Evolutionary conservation across 2,797 vertebrate genomes (phyloP).

Genomic region (Acrossocheilus fasciatus): DNA sequence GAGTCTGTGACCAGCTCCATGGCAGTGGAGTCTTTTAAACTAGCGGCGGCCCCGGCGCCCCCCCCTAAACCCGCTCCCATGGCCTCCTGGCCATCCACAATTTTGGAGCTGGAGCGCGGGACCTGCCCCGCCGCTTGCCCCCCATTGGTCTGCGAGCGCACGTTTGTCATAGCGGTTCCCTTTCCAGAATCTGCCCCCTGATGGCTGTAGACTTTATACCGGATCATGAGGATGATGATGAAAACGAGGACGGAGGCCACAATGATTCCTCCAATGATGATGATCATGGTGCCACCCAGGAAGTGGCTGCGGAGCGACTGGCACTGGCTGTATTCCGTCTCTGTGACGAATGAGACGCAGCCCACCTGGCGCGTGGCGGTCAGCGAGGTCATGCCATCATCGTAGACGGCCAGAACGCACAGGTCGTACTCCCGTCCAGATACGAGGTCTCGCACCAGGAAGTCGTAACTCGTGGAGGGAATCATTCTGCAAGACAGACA

Average conservation of each 20-base stretch:
- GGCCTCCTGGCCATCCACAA: constrained; percentile 78
- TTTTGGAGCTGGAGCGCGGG: constrained; percentile 80
- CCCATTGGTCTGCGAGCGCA: constrained; percentile 80
- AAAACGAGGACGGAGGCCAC: constrained; percentile 93
- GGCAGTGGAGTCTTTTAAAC: constrained; percentile 73
- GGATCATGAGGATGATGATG: constrained; percentile 95
- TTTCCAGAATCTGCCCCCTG: constrained; percentile 81
- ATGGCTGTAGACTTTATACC: constrained; percentile 91
- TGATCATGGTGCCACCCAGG: constrained; percentile 93
- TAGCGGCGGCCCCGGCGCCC: constrained; percentile 59
- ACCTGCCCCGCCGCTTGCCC: constrained; percentile 63
- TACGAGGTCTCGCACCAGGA: constrained; percentile 88
- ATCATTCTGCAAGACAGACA: constrained; percentile 83
- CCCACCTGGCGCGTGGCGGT: constrained; percentile 87
- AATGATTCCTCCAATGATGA: constrained; percentile 96
- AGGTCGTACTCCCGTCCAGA: constrained; percentile 86
- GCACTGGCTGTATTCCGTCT: constrained; percentile 85
- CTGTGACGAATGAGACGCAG: constrained; percentile 88
- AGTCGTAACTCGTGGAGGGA: constrained; percentile 87
- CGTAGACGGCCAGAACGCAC: constrained; percentile 88
- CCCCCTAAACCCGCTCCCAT: constrained; percentile 52
- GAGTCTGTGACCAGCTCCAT: constrained; percentile 78
- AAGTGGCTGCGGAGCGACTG: constrained; percentile 88
- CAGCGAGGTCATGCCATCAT: constrained; percentile 86
- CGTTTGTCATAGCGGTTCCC: constrained; percentile 70